These are phyloP conservation scores for Cirrhinus molitorella DNA, from an alignment of 2,797 vertebrate species.

Conservation along the genomic window DNA sequence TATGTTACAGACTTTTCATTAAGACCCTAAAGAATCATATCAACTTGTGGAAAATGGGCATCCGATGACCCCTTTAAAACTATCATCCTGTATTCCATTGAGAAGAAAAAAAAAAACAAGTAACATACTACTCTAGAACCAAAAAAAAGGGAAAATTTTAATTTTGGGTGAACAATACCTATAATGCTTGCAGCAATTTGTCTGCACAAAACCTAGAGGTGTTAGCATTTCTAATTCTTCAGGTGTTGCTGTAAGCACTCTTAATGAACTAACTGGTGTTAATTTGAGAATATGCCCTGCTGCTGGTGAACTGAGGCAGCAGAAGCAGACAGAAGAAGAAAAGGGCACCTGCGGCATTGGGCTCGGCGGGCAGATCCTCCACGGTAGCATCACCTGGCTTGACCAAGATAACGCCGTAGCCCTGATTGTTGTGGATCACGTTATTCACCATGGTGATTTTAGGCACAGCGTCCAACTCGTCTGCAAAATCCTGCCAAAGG, in stretches of 20 bases:
- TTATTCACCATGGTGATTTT: conserved; percentile 93
- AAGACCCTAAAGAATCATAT: too few species aligned
- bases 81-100: neutral
- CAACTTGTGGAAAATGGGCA: too few species aligned
- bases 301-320: neutral
- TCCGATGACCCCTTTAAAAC: too few species aligned
- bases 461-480: conserved; percentile 85
- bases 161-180: neutral
- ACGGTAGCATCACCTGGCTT: conserved; percentile 76
- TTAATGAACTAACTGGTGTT: conserved; percentile 28
- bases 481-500: conserved; percentile 87
- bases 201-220: neutral
- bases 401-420: conserved; percentile 92
- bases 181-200: neutral
- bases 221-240: neutral
- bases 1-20: too few species aligned
- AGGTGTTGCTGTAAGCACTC: neutral
- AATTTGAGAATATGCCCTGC: conserved; percentile 23
- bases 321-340: conserved; percentile 1
- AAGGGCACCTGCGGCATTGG: conserved; percentile 71
- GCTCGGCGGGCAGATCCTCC: conserved; percentile 60
- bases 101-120: neutral
- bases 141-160: neutral
- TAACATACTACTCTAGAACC: neutral
- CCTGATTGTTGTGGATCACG: conserved; percentile 94